Conservation (phyloP, 1,140 invertebrate genomes). For the Trissolcus basalis region DNA sequence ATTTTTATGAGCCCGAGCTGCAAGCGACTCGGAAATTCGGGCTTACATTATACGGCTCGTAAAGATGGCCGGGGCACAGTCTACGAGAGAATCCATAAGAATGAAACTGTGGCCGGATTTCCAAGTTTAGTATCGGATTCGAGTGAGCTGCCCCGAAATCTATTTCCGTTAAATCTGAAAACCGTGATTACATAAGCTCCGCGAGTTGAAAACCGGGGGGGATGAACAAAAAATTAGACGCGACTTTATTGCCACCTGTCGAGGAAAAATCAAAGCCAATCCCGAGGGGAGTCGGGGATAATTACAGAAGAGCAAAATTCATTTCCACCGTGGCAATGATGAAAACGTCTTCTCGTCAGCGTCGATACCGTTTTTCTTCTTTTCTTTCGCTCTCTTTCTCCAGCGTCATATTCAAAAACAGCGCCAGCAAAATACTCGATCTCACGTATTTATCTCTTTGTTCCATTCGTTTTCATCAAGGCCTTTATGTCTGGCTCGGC, state of each 20-base stretch:
- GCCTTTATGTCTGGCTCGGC: slow-evolving; percentile 35
- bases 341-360: too few species aligned
- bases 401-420: too few species aligned
- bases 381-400: too few species aligned
- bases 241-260: too few species aligned
- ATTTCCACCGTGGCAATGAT: too few species aligned
- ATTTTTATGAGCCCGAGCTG: slow-evolving; percentile 6
- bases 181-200: neutral
- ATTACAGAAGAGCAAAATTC: too few species aligned
- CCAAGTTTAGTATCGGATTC: slow-evolving; percentile 27
- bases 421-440: slow-evolving; percentile 18
- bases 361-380: too few species aligned
- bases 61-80: slow-evolving; percentile 10
- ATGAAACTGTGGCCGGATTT: slow-evolving; percentile 22
- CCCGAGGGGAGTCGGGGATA: too few species aligned
- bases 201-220: too few species aligned
- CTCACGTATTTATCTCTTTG: slow-evolving; percentile 36
- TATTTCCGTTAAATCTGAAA: slow-evolving; percentile 13
- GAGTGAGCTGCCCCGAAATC: slow-evolving; percentile 2
- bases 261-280: too few species aligned
- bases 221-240: too few species aligned
- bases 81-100: slow-evolving; percentile 15
- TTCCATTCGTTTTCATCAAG: slow-evolving; percentile 16
- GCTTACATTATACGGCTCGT: slow-evolving; percentile 21
- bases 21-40: slow-evolving; percentile 14